A percentile compares a stretch with the other conserved stretches of the same genome.
These are phyloP conservation scores for Megalops atlanticus DNA, from an alignment of 2,113 vertebrate species.

Conservation along the genomic window DNA sequence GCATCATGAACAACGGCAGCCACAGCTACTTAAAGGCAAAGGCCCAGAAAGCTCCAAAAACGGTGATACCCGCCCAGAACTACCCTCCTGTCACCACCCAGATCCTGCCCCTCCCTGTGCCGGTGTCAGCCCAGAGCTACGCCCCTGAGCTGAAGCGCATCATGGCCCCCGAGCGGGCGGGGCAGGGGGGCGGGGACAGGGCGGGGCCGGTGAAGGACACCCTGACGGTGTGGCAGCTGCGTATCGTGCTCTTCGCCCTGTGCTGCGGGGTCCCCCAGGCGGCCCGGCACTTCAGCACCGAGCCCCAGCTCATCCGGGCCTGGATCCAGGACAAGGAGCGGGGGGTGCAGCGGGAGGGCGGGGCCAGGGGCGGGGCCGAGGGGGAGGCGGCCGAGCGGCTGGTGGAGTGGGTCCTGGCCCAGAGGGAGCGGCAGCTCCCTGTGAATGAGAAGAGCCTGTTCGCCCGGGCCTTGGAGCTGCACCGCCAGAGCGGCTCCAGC, in stretches of 20 bases:
- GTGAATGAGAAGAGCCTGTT: constrained; percentile 80
- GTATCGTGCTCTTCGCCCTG: constrained; percentile 72
- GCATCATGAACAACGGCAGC: neutral
- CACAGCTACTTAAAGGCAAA: neutral
- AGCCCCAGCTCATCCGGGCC: constrained; percentile 63
- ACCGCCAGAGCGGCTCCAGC: constrained; percentile 50
- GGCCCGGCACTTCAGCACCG: constrained; percentile 67
- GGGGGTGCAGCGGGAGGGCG: constrained; percentile 60
- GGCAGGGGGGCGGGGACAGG: neutral
- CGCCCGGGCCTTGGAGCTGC: constrained; percentile 73
- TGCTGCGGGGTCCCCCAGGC: constrained; percentile 78
- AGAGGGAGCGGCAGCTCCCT: constrained; percentile 79
- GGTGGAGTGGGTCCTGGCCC: constrained; percentile 78
- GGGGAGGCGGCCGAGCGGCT: constrained; percentile 72
- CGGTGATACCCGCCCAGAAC: neutral
- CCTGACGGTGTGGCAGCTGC: constrained; percentile 70
- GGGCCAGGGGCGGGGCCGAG: constrained; percentile 36
- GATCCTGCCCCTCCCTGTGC: neutral
- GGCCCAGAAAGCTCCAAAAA: neutral
- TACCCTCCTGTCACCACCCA: constrained; percentile 21
- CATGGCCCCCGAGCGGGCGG: neutral
- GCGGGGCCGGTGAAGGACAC: constrained; percentile 58
- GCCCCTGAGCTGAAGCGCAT: neutral
- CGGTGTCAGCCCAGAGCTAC: neutral
- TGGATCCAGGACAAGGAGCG: constrained; percentile 62